Evolutionary conservation across 2,797 vertebrate species (phyloP).

Genomic region (Siniperca scherzeri): DNA sequence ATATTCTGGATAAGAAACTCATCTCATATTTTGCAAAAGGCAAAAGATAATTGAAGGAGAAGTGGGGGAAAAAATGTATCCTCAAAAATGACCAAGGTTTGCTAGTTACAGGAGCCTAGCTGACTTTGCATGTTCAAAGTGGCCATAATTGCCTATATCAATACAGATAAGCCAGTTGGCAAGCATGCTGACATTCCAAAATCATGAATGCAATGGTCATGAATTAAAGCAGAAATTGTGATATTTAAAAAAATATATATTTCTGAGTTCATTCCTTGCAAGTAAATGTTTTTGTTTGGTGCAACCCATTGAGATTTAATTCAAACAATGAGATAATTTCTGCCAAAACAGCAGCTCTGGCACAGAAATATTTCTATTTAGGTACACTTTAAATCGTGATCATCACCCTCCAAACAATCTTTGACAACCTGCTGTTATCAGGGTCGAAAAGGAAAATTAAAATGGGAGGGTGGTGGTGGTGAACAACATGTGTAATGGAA

Average conservation of each 20-base stretch:
- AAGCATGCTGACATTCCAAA: background rate
- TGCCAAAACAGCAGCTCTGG: constrained; percentile 16
- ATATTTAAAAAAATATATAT: background rate
- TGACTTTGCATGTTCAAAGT: background rate
- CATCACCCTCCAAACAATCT: background rate
- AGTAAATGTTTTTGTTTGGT: constrained; percentile 2
- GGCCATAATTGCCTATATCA: background rate
- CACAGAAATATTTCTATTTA: background rate
- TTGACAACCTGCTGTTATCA: constrained; percentile 1
- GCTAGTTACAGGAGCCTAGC: background rate
- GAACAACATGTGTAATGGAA: constrained; percentile 31
- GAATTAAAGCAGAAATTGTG: background rate
- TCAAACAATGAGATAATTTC: constrained; percentile 7
- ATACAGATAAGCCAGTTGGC: background rate
- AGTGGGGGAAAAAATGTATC: background rate
- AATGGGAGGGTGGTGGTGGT: constrained; percentile 1
- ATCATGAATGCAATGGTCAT: background rate
- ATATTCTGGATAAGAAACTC: background rate
- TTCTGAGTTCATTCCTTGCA: background rate
- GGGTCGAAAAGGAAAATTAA: background rate
- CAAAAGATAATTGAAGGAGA: background rate
- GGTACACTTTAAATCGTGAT: background rate
- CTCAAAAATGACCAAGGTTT: background rate
- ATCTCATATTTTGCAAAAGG: constrained; percentile 1
- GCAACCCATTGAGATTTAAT: background rate